Evolutionary conservation across 2,888 invertebrate species (phyloP), one percentile per base, ranked within the genome.

Genomic region (Heteromyza rotundicornis): DNA sequence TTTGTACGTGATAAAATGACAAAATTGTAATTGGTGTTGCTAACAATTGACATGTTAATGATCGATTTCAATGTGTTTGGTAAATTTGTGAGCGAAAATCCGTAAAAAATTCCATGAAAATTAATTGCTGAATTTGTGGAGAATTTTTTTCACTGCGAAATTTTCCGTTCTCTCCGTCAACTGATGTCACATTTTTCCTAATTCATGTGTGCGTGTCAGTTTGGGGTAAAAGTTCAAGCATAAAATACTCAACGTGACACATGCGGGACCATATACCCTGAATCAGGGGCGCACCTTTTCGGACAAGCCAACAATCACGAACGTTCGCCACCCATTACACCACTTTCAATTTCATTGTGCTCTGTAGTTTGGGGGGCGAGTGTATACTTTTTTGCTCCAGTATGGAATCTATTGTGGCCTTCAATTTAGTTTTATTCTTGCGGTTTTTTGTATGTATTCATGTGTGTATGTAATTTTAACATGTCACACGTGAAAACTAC

Each of bases 121-220:
- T n/a, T n/a, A n/a, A n/a, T n/a, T n/a, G n/a, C n/a, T n/a, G n/a
- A n/a, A n/a, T n/a, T n/a, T n/a, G n/a, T n/a, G n/a, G n/a, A n/a
- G n/a, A n/a, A n/a, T n/a, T n/a, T n/a, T n/a, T n/a, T n/a, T n/a
- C n/a, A n/a, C n/a, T n/a, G n/a, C n/a, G n/a, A n/a, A n/a, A n/a
- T 27, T 27, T 10, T 27, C 10, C 27, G 27, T 27, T 27, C 27
- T 27, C 20, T n/a, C n/a, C 19, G 47, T 17, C 27, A 8, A 17
- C 16, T 35, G 44, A 40, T 64, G 60, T 60, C 64, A 64, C 49
- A 12, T 44, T n/a, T 54, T 59, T 59, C 69, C 70, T 76, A 76
- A 79, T 79, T 78, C 79, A 79, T 79, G 68, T 69, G 67, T 68
- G 70, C 78, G 68, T 66, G 70, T 66, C 66, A 63, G 55, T 51